Evolutionary conservation across 2,888 invertebrate species (phyloP).

Genomic region (Xestia ashworthii): DNA sequence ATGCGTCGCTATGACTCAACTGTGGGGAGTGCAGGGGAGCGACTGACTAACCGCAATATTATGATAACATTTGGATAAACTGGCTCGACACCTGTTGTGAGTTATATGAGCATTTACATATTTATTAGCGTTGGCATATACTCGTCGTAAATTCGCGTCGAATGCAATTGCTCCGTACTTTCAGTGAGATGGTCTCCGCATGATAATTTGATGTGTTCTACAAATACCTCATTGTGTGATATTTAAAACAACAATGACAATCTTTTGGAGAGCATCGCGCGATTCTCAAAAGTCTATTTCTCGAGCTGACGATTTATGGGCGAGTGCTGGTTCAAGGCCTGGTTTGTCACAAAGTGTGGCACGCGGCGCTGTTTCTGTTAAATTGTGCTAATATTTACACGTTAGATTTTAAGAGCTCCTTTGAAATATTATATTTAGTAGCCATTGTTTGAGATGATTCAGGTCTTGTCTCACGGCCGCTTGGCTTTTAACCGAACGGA

Average conservation of each 20-base stretch:
- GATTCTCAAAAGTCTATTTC: slow-evolving; percentile 63
- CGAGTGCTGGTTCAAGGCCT: slow-evolving; percentile 56
- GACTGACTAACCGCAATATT: slow-evolving; percentile 54
- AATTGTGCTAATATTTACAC: slow-evolving; percentile 69
- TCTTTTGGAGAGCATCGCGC: slow-evolving; percentile 45
- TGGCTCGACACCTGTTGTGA: slow-evolving; percentile 54
- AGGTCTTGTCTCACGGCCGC: slow-evolving; percentile 55
- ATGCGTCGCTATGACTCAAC: slow-evolving; percentile 63
- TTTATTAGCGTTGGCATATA: slow-evolving; percentile 57
- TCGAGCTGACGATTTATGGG: slow-evolving; percentile 56
- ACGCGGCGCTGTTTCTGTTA: slow-evolving; percentile 58
- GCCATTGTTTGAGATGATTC: slow-evolving; percentile 63
- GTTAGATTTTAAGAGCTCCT: slow-evolving; percentile 64
- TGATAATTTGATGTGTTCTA: slow-evolving; percentile 37
- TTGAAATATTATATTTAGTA: slow-evolving; percentile 71
- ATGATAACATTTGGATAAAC: slow-evolving; percentile 59
- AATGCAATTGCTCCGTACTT: slow-evolving; percentile 33
- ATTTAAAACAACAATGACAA: slow-evolving; percentile 60
- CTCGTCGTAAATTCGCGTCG: slow-evolving; percentile 30
- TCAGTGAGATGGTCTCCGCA: slow-evolving; percentile 8
- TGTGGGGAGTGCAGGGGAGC: slow-evolving; percentile 38
- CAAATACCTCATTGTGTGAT: slow-evolving; percentile 35
- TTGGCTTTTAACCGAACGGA: slow-evolving; percentile 46
- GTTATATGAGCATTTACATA: slow-evolving; percentile 55
- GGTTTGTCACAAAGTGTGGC: slow-evolving; percentile 64